A percentile compares a stretch with the other conserved stretches of the same genome.
Evolutionary conservation across 1,140 invertebrate species (phyloP).

Genomic region (Elysia chlorotica): DNA sequence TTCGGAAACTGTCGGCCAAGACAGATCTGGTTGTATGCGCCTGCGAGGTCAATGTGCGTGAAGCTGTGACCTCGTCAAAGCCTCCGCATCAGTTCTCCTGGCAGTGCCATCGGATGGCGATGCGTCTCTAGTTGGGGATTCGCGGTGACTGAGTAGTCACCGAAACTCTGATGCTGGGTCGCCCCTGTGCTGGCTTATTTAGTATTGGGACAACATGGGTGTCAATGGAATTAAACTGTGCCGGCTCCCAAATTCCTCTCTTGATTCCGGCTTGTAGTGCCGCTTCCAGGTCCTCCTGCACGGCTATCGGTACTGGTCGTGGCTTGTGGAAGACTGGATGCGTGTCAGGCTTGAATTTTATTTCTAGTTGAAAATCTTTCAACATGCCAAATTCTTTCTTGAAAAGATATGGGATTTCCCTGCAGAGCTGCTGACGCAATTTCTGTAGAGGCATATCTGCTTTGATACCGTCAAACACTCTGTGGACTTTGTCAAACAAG

Average conservation of each 20-base stretch:
- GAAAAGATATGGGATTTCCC: slow-evolving; percentile 17
- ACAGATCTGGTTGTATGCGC: background rate
- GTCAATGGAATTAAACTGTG: background rate
- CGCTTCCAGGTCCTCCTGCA: background rate
- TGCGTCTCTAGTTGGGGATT: background rate
- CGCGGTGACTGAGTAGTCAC: background rate
- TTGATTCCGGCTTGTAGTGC: background rate
- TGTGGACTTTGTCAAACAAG: no score
- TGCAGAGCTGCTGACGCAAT: background rate
- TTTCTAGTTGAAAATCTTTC: slow-evolving; percentile 21
- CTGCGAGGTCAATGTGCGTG: background rate
- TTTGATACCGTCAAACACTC: no score
- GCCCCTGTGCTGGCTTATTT: background rate
- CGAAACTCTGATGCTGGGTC: background rate
- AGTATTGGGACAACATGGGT: slow-evolving; percentile 15
- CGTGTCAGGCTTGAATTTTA: slow-evolving; percentile 22
- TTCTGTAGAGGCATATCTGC: background rate
- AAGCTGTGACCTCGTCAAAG: background rate
- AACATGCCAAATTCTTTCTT: slow-evolving; percentile 18
- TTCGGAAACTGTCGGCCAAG: background rate
- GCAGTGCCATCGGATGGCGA: background rate
- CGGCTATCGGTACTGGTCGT: slow-evolving; percentile 6
- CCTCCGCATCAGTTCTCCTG: background rate
- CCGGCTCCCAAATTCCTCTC: slow-evolving; percentile 18
- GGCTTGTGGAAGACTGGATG: slow-evolving; percentile 14